These are phyloP conservation scores for Serinus canaria DNA, from an alignment of 2,113 vertebrate genomes.

Conservation along the genomic window DNA sequence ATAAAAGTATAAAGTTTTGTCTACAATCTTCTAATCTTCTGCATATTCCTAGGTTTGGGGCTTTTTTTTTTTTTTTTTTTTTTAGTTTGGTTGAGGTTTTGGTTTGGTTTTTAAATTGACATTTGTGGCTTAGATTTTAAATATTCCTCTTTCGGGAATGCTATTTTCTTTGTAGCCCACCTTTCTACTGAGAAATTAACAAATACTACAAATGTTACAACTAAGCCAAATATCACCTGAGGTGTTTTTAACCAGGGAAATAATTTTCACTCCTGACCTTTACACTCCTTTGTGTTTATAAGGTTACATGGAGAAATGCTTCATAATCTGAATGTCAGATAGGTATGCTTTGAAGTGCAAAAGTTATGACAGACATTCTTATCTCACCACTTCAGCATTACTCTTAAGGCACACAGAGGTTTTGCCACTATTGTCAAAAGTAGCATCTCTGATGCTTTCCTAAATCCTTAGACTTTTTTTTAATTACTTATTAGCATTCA, in stretches of 20 bases:
- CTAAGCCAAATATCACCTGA: conserved; percentile 22
- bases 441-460: not conserved
- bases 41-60: not conserved
- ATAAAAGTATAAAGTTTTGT: not conserved
- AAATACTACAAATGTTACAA: conserved; percentile 46
- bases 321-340: not conserved
- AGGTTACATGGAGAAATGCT: not conserved
- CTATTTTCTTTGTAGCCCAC: not conserved
- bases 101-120: not conserved
- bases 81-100: not conserved
- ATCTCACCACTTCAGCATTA: not conserved
- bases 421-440: not conserved
- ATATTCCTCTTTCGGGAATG: not conserved
- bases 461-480: not conserved
- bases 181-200: not conserved
- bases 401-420: not conserved
- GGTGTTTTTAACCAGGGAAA: conserved; percentile 20
- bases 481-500: not conserved
- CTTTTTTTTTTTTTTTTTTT: not conserved
- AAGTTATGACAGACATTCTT: not conserved
- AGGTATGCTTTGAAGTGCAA: not conserved
- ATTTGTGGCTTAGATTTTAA: not conserved
- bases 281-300: not conserved
- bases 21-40: not conserved
- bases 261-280: conserved; percentile 42